Base-by-base conservation (phyloP, 1,140 invertebrate genomes). In the Camponotus vicinus region DNA sequence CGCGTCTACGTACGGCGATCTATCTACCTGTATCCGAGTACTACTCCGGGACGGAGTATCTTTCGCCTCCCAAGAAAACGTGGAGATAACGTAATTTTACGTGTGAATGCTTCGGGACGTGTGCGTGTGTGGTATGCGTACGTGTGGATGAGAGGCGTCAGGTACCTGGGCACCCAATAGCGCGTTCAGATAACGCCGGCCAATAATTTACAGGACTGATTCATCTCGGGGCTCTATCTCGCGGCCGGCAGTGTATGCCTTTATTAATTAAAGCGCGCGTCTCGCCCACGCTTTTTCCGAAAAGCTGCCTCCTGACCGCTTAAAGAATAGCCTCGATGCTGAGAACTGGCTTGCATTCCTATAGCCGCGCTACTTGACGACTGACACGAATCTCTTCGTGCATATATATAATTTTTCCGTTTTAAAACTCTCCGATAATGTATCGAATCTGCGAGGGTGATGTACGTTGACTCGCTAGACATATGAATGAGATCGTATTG, bases 181-280 rank as follows among this genome's bases (percentile, higher is more conserved):
- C 88, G 70, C 85, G 75, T 73, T 73, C 79, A 93, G 93, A 94
- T 94, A 93, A 91, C 90, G 88, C 76, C 70, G 79, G 70, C 84
- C 91, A 91, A 94, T 94, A 93, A 94, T 90, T 94, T 93, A 93
- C 90, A 73, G 86, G 84, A 86, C 85, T 93, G 91, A 93, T 94
- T 94, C 92, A 94, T 89, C 89, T 86, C 85, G 86, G 86, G 91
- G 4, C 15, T 63, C 69, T 76, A 80, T 89, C 88, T 61, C 45
- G 55, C 77, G 34, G 37, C 40, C 84, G 71, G 87, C 61, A 61
- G 67, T 88, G 75, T 64, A 92, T 92, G 92, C 92, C 89, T 91
- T 91, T 92, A 94, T 95, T 95, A 94, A 94, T 94, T 95, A 93
- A 93, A 93, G 92, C 91, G 87, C 90, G 78, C 64, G 27, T 55